Evolutionary conservation across 2,113 vertebrate genomes (phyloP), one percentile per base, ranked within the genome.

Genomic region (Nasalis larvatus): DNA sequence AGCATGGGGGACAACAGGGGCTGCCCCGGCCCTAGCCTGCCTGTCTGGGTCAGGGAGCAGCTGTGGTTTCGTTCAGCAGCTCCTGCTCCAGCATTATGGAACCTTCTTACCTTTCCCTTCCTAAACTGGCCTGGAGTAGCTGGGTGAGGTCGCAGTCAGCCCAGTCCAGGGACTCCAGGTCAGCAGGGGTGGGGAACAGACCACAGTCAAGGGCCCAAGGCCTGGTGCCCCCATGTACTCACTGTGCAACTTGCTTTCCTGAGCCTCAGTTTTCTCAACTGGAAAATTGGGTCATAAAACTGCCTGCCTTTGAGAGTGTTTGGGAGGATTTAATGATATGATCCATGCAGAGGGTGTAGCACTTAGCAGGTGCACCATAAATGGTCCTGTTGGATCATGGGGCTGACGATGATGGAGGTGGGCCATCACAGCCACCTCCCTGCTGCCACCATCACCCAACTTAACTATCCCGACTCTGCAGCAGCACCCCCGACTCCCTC

Each of bases 371-470:
- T n/a, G 11, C 16, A 0, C 54, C 23, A 1, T 21, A n/a, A 11
- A 23, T 2, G 30, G 90, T 54, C 16, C 49, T 37, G 32, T 2
- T 18, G 17, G 89, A 8, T 60, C 58, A 20, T 0, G 0, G 18
- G 4, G 54, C 23, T 0, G 3, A 14, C 0, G 82, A 35, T 2
- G 12, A 10, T 13, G 68, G 23, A 32, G 42, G 0, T 1, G 52
- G 42, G 9, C 35, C 0, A n/a, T 7, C 4, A 25, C 12, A 35
- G 21, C 52, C 47, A 12, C 58, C 7, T 8, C 32, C 30, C 25
- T 56, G 2, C 60, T 32, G 60, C 60, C 27, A 63, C 1, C 0
- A 12, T 30, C 73, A 23, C 11, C 40, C 23, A 21, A 68, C 66
- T 10, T 45, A 5, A 49, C 27, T 17, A 25, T 42, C 69, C 4